Percentiles rank a stretch among this genome's conserved stretches.
Conservation (phyloP, 1,140 invertebrate species). For the Drosophila aff. region DNA sequence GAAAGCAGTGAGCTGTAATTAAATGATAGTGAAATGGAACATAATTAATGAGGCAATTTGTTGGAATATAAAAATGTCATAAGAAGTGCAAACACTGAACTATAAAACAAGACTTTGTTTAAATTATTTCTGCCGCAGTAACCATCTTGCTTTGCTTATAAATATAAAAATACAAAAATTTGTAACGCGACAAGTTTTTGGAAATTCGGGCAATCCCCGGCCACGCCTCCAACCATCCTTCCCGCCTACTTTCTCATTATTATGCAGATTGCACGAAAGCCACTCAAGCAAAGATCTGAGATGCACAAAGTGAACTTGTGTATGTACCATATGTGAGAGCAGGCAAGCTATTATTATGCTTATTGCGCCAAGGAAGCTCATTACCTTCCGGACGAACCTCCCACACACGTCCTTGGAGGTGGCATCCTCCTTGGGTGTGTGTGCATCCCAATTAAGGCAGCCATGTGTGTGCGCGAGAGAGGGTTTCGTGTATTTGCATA, state of each 20-base stretch:
- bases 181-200: constrained; percentile 51
- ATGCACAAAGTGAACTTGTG: constrained; percentile 30
- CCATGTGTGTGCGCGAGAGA: constrained; percentile 1
- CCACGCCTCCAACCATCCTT: not conserved
- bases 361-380: constrained; percentile 63
- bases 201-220: constrained; percentile 40
- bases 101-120: not conserved
- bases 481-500: constrained; percentile 29
- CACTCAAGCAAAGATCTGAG: constrained; percentile 54
- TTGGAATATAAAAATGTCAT: too few species aligned
- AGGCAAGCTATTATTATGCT: constrained; percentile 69
- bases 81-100: not conserved
- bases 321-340: not conserved
- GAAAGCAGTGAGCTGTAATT: constrained; percentile 30
- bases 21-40: not conserved
- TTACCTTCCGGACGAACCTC: constrained; percentile 39
- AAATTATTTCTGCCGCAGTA: not conserved
- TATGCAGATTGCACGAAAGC: constrained; percentile 77
- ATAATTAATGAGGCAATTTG: not conserved
- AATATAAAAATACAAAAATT: too few species aligned
- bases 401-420: constrained; percentile 23
- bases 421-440: constrained; percentile 12
- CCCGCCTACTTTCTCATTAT: constrained; percentile 53
- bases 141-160: constrained; percentile 18
- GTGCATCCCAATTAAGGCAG: constrained; percentile 38